Conservation (phyloP, 2,888 invertebrate species). For the Microctonus brassicae region DNA sequence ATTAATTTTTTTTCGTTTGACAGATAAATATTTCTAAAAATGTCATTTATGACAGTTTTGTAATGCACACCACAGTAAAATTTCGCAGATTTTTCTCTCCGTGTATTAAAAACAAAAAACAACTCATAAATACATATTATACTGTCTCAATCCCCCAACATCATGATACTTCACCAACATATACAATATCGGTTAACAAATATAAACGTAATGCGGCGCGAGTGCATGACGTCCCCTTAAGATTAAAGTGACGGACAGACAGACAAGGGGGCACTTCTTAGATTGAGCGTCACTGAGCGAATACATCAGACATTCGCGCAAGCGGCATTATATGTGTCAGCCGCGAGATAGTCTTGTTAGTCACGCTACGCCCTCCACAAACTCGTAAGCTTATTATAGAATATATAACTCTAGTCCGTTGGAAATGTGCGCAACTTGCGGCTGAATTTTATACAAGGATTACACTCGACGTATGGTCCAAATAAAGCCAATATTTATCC, state of each 20-base stretch:
- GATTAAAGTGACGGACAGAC: constrained; percentile 44
- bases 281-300: constrained; percentile 47
- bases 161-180: neutral
- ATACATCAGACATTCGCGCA: constrained; percentile 50
- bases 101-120: too few relatives aligned
- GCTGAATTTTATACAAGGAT: constrained; percentile 46
- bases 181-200: constrained; percentile 23
- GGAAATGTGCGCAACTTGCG: constrained; percentile 18
- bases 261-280: constrained; percentile 46
- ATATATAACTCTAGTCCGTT: constrained; percentile 40
- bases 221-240: constrained; percentile 32
- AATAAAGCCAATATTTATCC: neutral
- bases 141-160: too few relatives aligned
- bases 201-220: constrained; percentile 30
- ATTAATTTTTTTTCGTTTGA: too few relatives aligned
- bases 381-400: constrained; percentile 50
- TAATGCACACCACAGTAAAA: too few relatives aligned
- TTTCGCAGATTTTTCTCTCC: too few relatives aligned
- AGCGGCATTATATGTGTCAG: constrained; percentile 41
- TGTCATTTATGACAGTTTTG: too few relatives aligned
- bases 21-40: too few relatives aligned
- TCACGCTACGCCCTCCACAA: constrained; percentile 45
- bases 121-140: too few relatives aligned
- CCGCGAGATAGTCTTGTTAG: constrained; percentile 64
- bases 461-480: constrained; percentile 27